These are phyloP conservation scores for Hypothenemus hampei DNA, from an alignment of 1,140 invertebrate genomes.

Conservation along the genomic window DNA sequence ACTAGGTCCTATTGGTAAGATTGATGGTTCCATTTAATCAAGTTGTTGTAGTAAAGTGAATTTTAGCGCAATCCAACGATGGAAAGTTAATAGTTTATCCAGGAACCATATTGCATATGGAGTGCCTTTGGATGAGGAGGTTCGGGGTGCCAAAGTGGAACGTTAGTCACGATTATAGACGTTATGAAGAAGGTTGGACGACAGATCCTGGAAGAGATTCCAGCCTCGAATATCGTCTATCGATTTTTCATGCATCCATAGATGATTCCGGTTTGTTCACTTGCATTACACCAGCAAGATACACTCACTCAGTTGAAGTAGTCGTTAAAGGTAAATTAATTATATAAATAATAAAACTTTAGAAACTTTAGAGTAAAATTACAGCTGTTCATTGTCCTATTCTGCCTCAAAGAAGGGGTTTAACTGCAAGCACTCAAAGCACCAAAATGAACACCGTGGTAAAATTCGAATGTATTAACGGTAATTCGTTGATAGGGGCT, in stretches of 20 bases:
- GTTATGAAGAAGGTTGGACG: constrained; percentile 78
- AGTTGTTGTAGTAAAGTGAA: background rate
- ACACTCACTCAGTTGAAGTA: constrained; percentile 73
- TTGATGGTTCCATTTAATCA: background rate
- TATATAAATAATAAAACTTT: background rate
- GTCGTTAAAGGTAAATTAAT: constrained; percentile 57
- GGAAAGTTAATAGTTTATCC: constrained; percentile 80
- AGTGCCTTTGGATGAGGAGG: constrained; percentile 78
- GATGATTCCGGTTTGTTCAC: constrained; percentile 78
- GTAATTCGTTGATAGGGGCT: constrained; percentile 73
- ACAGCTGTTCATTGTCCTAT: constrained; percentile 69
- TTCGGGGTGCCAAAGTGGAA: constrained; percentile 82
- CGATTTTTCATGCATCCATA: constrained; percentile 68
- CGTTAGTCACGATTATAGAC: constrained; percentile 61
- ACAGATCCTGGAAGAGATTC: constrained; percentile 72
- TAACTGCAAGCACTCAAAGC: constrained; percentile 62
- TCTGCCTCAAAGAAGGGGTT: constrained; percentile 61
- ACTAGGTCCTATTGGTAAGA: constrained; percentile 61
- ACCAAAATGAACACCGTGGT: constrained; percentile 71
- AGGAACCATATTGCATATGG: constrained; percentile 78
- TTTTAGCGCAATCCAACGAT: constrained; percentile 71
- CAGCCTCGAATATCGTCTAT: constrained; percentile 74
- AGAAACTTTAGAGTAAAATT: constrained; percentile 7
- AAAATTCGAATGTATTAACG: constrained; percentile 72
- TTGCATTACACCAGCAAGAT: constrained; percentile 74